Percentiles rank a stretch among this genome's conserved stretches.
Conservation (phyloP, 2,113 vertebrate genomes). For the Saiga tatarica region DNA sequence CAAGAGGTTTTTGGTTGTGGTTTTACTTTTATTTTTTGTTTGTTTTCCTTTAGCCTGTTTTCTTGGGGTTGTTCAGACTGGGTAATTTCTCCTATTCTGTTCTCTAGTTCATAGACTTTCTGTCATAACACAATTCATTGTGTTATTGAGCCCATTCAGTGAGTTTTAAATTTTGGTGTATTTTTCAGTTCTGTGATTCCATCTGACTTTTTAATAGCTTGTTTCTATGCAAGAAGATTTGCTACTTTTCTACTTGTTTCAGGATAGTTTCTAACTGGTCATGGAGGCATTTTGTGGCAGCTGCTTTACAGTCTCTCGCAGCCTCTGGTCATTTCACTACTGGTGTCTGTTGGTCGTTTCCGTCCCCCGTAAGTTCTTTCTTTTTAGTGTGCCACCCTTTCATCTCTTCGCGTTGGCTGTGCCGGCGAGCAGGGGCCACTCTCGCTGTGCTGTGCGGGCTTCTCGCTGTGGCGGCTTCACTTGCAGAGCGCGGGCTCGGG, state of each 20-base stretch:
- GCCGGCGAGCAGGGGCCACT: not conserved
- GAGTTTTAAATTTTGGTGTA: not conserved
- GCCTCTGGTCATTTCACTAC: fast-evolving
- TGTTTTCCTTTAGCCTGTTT: not conserved
- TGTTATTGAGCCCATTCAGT: not conserved
- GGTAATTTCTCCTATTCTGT: not conserved
- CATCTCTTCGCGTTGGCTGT: not conserved
- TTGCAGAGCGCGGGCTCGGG: fast-evolving
- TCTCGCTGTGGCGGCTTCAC: fast-evolving
- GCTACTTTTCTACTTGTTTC: not conserved
- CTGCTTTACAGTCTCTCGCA: not conserved
- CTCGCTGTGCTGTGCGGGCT: not conserved
- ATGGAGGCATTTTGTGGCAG: not conserved
- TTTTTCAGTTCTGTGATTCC: not conserved
- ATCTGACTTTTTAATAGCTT: not conserved
- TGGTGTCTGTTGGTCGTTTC: not conserved
- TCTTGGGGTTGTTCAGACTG: not conserved
- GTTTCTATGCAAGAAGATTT: not conserved
- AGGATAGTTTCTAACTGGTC: not conserved
- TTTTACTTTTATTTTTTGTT: not conserved
- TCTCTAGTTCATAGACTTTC: not conserved
- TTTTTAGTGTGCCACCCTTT: fast-evolving
- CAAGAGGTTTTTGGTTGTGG: not conserved
- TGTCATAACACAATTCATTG: not conserved
- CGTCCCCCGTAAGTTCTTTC: not conserved